phyloP scores from a whole-genome alignment of 2,113 vertebrate genomes.

The Mus musculus region DNA sequence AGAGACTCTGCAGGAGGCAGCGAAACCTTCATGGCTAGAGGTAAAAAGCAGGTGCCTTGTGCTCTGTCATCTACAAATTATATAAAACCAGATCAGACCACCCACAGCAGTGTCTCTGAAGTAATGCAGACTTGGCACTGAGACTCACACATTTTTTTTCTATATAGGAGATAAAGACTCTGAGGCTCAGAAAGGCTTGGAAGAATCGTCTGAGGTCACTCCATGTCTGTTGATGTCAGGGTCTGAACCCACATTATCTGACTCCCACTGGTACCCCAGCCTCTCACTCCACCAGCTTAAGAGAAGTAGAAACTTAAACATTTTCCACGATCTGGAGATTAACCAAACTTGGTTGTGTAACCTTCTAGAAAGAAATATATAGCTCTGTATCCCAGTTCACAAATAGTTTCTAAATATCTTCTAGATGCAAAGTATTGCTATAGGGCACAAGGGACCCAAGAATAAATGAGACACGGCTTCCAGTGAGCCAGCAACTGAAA shows the following conservation, averaged over 20 bases:
- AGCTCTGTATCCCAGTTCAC: neutral
- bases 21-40: neutral
- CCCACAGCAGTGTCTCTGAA: neutral
- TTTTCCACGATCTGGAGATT: neutral
- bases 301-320: neutral
- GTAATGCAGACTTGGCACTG: neutral
- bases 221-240: too few relatives aligned
- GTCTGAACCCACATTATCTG: neutral
- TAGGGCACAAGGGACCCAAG: neutral
- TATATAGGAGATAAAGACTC: neutral
- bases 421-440: neutral
- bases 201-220: neutral
- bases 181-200: neutral
- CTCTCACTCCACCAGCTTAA: neutral
- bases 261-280: neutral
- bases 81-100: neutral
- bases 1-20: neutral
- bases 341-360: conserved; percentile 16
- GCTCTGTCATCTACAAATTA: neutral
- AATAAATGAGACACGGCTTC: conserved; percentile 31
- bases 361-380: neutral
- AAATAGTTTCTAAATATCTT: conserved; percentile 15
- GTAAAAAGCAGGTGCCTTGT: neutral
- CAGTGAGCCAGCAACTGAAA: neutral
- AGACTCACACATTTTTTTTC: neutral